These are phyloP conservation scores for Mycalesis mineus DNA, from an alignment of 2,888 invertebrate genomes.

Conservation along the genomic window DNA sequence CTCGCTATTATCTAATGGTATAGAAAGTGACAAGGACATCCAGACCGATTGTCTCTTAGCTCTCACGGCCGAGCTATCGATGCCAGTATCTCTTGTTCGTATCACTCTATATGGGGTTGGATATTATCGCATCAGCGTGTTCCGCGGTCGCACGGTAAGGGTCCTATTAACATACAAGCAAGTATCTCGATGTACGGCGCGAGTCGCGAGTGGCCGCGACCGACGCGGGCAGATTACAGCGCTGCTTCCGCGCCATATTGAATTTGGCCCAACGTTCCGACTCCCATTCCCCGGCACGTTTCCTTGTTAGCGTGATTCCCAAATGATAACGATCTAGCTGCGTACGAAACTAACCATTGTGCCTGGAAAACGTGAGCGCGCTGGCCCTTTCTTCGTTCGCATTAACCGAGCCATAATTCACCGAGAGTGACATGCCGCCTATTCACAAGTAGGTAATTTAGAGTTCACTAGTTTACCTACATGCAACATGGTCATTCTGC, in stretches of 20 bases:
- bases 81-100: too few relatives aligned
- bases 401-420: constrained; percentile 37
- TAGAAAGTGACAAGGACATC: not conserved
- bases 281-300: constrained; percentile 63
- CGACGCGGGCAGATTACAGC: constrained; percentile 61
- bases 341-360: constrained; percentile 44
- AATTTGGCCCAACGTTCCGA: constrained; percentile 60
- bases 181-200: constrained; percentile 63
- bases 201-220: too few relatives aligned
- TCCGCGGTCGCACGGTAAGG: constrained; percentile 66
- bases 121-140: constrained; percentile 69
- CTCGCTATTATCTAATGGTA: too few relatives aligned
- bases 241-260: constrained; percentile 70
- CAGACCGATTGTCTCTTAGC: constrained; percentile 61
- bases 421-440: constrained; percentile 34
- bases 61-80: constrained; percentile 26
- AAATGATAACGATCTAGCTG: constrained; percentile 63
- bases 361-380: constrained; percentile 34
- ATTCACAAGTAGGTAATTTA: constrained; percentile 35
- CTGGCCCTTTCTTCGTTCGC: constrained; percentile 33
- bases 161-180: constrained; percentile 73
- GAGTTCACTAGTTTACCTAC: constrained; percentile 33
- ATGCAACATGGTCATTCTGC: constrained; percentile 26
- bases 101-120: too few relatives aligned
- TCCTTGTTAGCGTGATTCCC: constrained; percentile 71